A percentile compares a stretch with the other conserved stretches of the same genome.
phyloP scores from a whole-genome alignment of 2,797 vertebrate genomes.

The Hemitrygon akajei region DNA sequence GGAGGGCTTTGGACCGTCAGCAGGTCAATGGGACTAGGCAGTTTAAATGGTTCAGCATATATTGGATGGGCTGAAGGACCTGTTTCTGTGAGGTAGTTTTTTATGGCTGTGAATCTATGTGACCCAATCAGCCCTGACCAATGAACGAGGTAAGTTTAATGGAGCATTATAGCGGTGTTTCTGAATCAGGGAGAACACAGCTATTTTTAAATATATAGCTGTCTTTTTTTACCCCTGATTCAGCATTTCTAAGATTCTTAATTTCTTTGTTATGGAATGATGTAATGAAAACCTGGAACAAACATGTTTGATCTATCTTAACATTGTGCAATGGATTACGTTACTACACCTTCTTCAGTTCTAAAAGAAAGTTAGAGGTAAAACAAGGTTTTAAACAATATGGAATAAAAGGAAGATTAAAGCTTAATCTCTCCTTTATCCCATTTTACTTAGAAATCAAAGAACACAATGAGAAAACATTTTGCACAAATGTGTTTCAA shows the following conservation, averaged over 20 bases:
- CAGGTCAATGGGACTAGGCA: no score
- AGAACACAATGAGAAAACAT: background rate
- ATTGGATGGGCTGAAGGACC: no score
- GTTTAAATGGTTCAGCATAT: no score
- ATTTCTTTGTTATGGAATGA: background rate
- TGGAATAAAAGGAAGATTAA: no score
- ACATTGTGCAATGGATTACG: background rate
- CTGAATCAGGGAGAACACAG: background rate
- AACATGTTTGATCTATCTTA: background rate
- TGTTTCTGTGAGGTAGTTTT: no score
- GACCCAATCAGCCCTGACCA: slow-evolving; percentile 90
- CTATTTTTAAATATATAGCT: background rate
- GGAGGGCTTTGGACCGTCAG: no score
- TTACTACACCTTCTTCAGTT: background rate
- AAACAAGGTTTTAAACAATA: no score
- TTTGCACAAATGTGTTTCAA: background rate
- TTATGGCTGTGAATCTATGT: slow-evolving; percentile 55
- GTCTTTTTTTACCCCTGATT: background rate
- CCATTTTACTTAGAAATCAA: no score
- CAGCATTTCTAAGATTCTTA: background rate
- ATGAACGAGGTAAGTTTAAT: slow-evolving; percentile 76
- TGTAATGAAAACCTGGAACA: background rate
- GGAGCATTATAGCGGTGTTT: background rate
- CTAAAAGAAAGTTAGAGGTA: no score
- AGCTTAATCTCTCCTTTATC: no score